Conservation (phyloP, 1,140 invertebrate species). For the Penaeus vannamei region DNA sequence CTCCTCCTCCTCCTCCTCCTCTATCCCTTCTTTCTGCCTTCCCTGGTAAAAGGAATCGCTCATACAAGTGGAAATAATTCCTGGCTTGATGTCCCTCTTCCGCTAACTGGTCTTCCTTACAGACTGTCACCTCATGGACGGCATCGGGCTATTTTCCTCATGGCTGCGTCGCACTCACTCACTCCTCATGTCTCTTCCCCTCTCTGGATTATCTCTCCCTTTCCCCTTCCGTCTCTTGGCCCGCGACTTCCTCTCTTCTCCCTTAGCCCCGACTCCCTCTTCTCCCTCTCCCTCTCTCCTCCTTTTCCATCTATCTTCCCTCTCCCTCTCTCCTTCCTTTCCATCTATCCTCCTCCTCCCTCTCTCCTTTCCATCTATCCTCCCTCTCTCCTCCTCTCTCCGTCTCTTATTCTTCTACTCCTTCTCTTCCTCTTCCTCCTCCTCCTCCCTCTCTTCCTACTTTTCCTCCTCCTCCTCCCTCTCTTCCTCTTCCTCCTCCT, state of each 20-base stretch:
- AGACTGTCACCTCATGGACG: neutral
- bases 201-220: no score
- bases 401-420: conserved; percentile 10
- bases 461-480: neutral
- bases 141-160: neutral
- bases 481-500: neutral
- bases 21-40: neutral
- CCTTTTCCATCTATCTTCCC: no score
- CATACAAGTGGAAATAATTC: neutral
- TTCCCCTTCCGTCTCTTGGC: no score
- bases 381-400: neutral
- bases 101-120: no score
- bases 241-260: neutral
- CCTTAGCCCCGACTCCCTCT: neutral
- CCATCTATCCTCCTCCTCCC: neutral
- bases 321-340: neutral
- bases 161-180: conserved; percentile 3
- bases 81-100: neutral
- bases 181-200: neutral
- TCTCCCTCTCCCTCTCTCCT: no score
- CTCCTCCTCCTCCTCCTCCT: no score
- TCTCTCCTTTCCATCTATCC: neutral
- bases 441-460: no score
- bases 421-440: conserved; percentile 25
- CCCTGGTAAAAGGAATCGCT: neutral